Conservation (phyloP, 2,888 invertebrate species). For the Lysandra bellargus region DNA sequence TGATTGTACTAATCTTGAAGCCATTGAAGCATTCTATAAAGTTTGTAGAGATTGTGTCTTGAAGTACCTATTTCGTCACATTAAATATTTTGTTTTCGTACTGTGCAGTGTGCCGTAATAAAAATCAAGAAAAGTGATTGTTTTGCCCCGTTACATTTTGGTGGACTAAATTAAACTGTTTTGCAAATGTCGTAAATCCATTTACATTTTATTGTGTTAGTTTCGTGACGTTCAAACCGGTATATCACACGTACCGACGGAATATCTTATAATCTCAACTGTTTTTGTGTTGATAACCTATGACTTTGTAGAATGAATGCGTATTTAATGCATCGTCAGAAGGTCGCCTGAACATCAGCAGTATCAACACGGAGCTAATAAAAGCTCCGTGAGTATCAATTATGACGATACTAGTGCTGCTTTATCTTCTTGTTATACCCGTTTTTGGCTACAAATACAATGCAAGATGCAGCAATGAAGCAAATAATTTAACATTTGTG, state of each 20-base stretch:
- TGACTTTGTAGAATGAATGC: slow-evolving; percentile 18
- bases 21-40: too few species aligned
- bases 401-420: neutral
- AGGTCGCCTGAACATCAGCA: neutral
- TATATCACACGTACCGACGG: neutral
- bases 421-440: neutral
- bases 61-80: neutral
- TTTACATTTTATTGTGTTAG: slow-evolving; percentile 5
- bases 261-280: slow-evolving; percentile 1
- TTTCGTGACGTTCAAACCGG: slow-evolving; percentile 19
- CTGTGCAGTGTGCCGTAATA: neutral
- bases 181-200: slow-evolving; percentile 1
- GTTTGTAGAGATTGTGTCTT: too few species aligned
- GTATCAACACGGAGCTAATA: neutral
- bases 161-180: slow-evolving; percentile 15
- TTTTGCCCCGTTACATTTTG: neutral
- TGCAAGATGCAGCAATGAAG: slow-evolving; percentile 47
- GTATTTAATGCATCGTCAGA: neutral
- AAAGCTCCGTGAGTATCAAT: neutral
- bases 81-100: neutral
- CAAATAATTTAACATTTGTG: slow-evolving; percentile 43
- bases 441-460: slow-evolving; percentile 41
- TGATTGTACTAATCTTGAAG: too few species aligned
- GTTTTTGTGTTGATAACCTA: slow-evolving; percentile 23
- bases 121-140: neutral